Conservation (phyloP, 92 coral and sea anemone species). For the Epizoanthus rinbou region DNA sequence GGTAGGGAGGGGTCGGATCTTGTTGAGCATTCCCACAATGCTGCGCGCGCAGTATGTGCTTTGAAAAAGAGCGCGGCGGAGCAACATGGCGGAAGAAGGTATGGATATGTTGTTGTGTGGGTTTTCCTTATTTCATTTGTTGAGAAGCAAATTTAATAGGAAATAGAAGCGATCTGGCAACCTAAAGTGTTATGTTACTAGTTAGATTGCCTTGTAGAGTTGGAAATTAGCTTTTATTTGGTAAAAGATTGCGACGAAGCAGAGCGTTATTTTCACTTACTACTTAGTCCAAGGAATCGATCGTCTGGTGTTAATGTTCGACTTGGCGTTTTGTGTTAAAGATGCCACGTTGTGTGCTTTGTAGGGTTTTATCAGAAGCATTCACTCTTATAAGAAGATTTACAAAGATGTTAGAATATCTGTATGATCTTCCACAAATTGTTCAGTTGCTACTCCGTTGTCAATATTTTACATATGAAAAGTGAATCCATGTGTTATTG, state of each 20-base stretch:
- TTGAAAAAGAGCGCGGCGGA: constrained; percentile 96
- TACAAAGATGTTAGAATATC: neutral
- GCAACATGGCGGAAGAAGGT: constrained; percentile 96
- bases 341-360: neutral
- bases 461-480: no score
- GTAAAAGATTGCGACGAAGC: neutral
- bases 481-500: no score
- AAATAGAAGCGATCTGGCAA: neutral
- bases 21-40: constrained; percentile 62
- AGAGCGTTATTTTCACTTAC: neutral
- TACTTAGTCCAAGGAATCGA: neutral
- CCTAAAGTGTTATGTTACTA: neutral
- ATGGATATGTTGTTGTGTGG: constrained; percentile 18
- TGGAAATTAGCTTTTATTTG: neutral
- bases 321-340: neutral
- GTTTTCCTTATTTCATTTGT: neutral
- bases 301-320: neutral
- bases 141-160: no score
- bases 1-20: neutral
- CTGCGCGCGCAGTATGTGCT: constrained; percentile 48
- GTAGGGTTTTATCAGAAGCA: neutral
- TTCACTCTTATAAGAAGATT: neutral
- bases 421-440: neutral
- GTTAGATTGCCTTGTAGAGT: neutral
- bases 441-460: neutral